Base-by-base conservation (phyloP, 2,113 vertebrate genomes). In the Eulemur rufifrons region DNA sequence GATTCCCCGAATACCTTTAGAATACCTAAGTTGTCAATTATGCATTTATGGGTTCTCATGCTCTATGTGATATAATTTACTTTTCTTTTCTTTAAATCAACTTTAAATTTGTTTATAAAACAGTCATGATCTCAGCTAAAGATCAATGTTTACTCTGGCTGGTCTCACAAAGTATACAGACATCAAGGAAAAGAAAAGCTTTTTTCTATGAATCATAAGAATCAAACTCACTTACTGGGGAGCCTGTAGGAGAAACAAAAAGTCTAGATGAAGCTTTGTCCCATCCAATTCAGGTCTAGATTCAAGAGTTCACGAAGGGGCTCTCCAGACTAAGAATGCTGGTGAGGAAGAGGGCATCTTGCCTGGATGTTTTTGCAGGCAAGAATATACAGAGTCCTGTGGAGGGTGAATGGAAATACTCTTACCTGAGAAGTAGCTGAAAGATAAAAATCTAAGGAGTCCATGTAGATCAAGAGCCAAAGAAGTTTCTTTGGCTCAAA, bases 31-130 rank as follows among this genome's bases (percentile, higher is more conserved):
- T 63, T 56, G 27, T 77, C 42, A 94, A 76, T 78, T 95, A 54
- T 23, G 25, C 47, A 69, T 78, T 91, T 82, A 95, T 89, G 42
- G 47, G 21, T 91, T 95, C 64, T 95, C 63, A 92, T 63, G 42
- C 27, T 89, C 78, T 89, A 29, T 66, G 66, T 93, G 32, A 74
- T 64, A 54, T n/a, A 87, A 83, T 81, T 71, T 92, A 73, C 56
- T 94, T 93, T 97, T 89, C 88, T 86, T 73, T 87, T 77, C 52
- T 89, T 91, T 81, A 93, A 92, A 50, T 5, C n/a, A 86, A 77
- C 52, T 91, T 91, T 82, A 95, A 77, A 89, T 87, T 81, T 91
- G 34, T 91, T 92, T 87, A 89, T 94, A 85, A 77, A 93, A 95
- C 5, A 83, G 42, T 74, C 32, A 89, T 95, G 29, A 78, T 89